Evolutionary conservation across 2,797 vertebrate genomes (phyloP), one percentile per base, ranked within the genome.

Genomic region (Notolepis coatsorum): DNA sequence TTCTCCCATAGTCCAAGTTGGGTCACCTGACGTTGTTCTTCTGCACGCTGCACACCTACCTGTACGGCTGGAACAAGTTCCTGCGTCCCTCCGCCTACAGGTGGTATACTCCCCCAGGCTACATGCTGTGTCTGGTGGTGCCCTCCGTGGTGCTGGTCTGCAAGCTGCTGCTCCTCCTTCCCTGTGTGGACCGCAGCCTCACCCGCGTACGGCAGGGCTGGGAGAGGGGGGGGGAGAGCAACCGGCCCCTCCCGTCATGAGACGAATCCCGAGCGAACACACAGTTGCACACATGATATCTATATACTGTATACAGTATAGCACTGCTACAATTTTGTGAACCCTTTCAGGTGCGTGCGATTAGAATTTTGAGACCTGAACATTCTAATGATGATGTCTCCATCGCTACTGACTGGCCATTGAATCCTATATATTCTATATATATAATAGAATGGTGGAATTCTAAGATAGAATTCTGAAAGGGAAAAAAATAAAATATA

Each of bases 151-250:
- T 96, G 42, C 70, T 98, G 69, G 81, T 93, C 54, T 78, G 95
- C 38, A 98, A 97, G 83, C 71, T 90, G 15, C 70, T 97, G 56
- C 89, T 98, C n/a, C 65, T 96, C 68, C 72, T 94, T 15, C 95
- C 96, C 0, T 98, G 95, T n/a, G 39, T 98, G 48, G 94, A 97
- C 81, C 90, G 73, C 27, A 86, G 73, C 3, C 87, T 97, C 45
- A 94, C 83, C 0, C 82, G 56, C 57, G 97, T 98, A 65, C 92
- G 93, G 4, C 95, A 96, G 68, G 97, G 96, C 35, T 97, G 95
- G 95, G 95, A 97, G 79, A 92, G 92, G 68, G 55, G 84, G 8
- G 69, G 72, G 1, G 64, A 63, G 12, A 48, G 27, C 65, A 73
- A 17, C 7, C 71, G 65, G 41, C 42, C 71, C 0, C 71, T 93